Conservation (phyloP, 2,888 invertebrate genomes). For the Ernsta delagoae region DNA sequence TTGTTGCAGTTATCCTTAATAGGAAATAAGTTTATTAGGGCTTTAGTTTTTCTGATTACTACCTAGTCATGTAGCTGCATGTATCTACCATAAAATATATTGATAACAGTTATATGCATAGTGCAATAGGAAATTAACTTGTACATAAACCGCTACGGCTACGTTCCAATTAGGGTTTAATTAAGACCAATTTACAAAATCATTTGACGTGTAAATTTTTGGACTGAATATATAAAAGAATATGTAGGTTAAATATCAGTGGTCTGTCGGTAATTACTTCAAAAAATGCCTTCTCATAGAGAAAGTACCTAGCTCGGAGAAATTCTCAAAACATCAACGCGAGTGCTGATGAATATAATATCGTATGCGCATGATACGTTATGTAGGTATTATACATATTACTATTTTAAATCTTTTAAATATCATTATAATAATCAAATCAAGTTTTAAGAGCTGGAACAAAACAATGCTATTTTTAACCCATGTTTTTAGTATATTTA, state of each 20-base stretch:
- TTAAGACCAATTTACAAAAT: constrained; percentile 20
- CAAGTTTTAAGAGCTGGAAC: too few species aligned
- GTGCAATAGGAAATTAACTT: constrained; percentile 4
- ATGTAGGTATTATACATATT: background rate
- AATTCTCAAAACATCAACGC: constrained; percentile 23
- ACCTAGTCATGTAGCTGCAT: too few species aligned
- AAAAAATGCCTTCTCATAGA: constrained; percentile 48
- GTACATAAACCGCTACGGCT: background rate
- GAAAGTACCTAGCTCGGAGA: constrained; percentile 43
- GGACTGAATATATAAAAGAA: constrained; percentile 33
- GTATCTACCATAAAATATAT: too few species aligned
- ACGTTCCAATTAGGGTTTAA: too few species aligned
- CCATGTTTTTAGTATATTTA: too few species aligned
- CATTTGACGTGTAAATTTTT: constrained; percentile 35
- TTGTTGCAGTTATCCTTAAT: too few species aligned
- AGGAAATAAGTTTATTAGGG: too few species aligned
- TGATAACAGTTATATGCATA: background rate
- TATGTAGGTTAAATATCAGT: constrained; percentile 31
- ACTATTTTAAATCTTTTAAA: background rate
- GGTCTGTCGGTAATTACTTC: constrained; percentile 35
- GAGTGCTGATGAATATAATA: constrained; percentile 11
- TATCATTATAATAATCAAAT: background rate
- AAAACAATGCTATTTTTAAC: too few species aligned
- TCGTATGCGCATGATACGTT: constrained; percentile 15
- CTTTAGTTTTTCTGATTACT: too few species aligned